Evolutionary conservation across 2,113 vertebrate species (phyloP).

Genomic region (Cheilinus undulatus): DNA sequence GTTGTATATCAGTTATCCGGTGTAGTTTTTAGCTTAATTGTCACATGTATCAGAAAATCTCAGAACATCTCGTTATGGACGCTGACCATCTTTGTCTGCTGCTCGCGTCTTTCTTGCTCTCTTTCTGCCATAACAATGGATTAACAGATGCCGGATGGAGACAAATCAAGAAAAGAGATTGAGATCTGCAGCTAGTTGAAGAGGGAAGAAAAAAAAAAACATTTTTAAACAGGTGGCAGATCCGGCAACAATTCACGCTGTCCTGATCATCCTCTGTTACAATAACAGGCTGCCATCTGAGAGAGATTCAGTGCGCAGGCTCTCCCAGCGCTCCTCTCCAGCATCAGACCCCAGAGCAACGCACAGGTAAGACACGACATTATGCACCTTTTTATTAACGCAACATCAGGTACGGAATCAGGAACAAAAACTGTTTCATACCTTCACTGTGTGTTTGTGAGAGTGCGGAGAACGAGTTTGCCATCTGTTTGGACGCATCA

Average conservation of each 20-base stretch:
- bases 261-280: slow-evolving; percentile 60
- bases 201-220: neutral
- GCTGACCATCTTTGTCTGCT: neutral
- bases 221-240: slow-evolving; percentile 53
- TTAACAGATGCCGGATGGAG: slow-evolving; percentile 50
- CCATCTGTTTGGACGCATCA: slow-evolving; percentile 43
- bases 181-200: slow-evolving; percentile 33
- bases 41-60: slow-evolving; percentile 54
- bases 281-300: slow-evolving; percentile 73
- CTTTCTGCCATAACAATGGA: slow-evolving; percentile 44
- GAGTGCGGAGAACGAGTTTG: slow-evolving; percentile 27
- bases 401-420: neutral
- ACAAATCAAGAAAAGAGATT: slow-evolving; percentile 6
- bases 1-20: slow-evolving; percentile 6
- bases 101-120: neutral
- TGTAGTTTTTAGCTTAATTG: slow-evolving; percentile 13
- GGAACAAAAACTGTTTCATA: neutral
- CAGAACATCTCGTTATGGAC: slow-evolving; percentile 33
- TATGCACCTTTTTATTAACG: slow-evolving; percentile 54
- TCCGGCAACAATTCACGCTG: slow-evolving; percentile 58
- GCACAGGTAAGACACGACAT: slow-evolving; percentile 82
- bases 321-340: slow-evolving; percentile 65
- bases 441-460: slow-evolving; percentile 19
- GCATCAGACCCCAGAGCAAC: slow-evolving; percentile 70
- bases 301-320: slow-evolving; percentile 76